A percentile compares a stretch with the other conserved stretches of the same genome.
phyloP scores from a whole-genome alignment of 2,888 invertebrate genomes.

The Stictocephala bisonia region DNA sequence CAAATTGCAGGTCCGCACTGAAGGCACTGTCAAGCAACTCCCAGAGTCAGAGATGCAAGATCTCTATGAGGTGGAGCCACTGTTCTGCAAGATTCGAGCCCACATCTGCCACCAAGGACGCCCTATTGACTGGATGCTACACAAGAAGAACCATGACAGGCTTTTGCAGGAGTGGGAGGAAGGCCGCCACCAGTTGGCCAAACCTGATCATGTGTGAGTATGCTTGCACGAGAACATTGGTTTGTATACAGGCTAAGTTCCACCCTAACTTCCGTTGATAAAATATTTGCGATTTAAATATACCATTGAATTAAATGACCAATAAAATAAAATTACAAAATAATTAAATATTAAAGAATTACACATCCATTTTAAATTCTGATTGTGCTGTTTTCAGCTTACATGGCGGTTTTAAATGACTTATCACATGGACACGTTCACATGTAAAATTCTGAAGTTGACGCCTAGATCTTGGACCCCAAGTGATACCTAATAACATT shows the following conservation, averaged over 20 bases:
- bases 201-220: constrained; percentile 67
- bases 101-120: constrained; percentile 66
- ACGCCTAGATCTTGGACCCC: too few relatives aligned
- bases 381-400: too few relatives aligned
- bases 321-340: too few relatives aligned
- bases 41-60: constrained; percentile 61
- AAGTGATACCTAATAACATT: too few relatives aligned
- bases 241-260: not conserved
- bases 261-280: not conserved
- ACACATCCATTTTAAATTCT: too few relatives aligned
- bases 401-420: too few relatives aligned
- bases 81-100: constrained; percentile 66
- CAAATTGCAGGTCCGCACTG: constrained; percentile 66
- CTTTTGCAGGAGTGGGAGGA: constrained; percentile 62
- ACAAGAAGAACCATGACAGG: constrained; percentile 65
- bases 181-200: constrained; percentile 62
- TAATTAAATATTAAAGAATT: too few relatives aligned
- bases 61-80: constrained; percentile 65
- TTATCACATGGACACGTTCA: too few relatives aligned
- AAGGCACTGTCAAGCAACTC: constrained; percentile 64
- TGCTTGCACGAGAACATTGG: too few relatives aligned
- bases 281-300: too few relatives aligned
- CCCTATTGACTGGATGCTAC: constrained; percentile 65
- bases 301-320: too few relatives aligned
- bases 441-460: too few relatives aligned